Percentiles rank a stretch among this genome's conserved stretches.
These are phyloP conservation scores for Volucella inanis DNA, from an alignment of 2,888 invertebrate genomes.

Conservation along the genomic window DNA sequence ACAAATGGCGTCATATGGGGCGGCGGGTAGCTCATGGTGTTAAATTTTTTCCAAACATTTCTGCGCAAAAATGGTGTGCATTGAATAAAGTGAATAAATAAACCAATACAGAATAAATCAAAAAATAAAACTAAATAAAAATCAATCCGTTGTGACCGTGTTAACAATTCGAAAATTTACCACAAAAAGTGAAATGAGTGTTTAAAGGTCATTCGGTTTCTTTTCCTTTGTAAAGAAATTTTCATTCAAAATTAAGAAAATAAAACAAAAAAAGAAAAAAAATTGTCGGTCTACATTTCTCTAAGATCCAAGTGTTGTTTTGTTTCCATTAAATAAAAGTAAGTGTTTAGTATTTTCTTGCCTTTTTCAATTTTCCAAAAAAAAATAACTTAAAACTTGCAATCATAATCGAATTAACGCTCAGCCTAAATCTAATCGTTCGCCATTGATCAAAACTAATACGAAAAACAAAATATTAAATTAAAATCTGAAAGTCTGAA, in stretches of 20 bases:
- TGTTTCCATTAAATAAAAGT: conserved; percentile 56
- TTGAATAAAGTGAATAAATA: conserved; percentile 32
- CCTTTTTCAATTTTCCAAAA: conserved; percentile 16
- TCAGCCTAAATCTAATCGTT: conserved; percentile 32
- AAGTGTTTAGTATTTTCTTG: conserved; percentile 43
- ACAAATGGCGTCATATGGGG: conserved; percentile 75
- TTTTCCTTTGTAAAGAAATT: conserved; percentile 72
- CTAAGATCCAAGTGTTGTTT: conserved; percentile 30
- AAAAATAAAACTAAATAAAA: conserved; percentile 34
- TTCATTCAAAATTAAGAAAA: conserved; percentile 35
- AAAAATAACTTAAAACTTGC: background rate
- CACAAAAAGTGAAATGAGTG: conserved; percentile 67
- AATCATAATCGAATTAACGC: conserved; percentile 60
- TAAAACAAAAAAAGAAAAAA: conserved; percentile 50
- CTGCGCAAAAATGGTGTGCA: conserved; percentile 68
- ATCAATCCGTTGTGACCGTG: conserved; percentile 30
- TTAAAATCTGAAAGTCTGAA: too few species aligned
- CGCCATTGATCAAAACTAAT: too few species aligned
- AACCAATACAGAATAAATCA: conserved; percentile 31
- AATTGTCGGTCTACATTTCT: conserved; percentile 62
- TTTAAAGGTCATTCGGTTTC: conserved; percentile 71
- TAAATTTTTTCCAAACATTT: conserved; percentile 63
- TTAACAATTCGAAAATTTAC: conserved; percentile 45
- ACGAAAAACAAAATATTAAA: background rate
- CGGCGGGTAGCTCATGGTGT: conserved; percentile 68